These are phyloP conservation scores for Rhynchotus rufescens DNA, from an alignment of 2,797 vertebrate genomes.

Conservation along the genomic window DNA sequence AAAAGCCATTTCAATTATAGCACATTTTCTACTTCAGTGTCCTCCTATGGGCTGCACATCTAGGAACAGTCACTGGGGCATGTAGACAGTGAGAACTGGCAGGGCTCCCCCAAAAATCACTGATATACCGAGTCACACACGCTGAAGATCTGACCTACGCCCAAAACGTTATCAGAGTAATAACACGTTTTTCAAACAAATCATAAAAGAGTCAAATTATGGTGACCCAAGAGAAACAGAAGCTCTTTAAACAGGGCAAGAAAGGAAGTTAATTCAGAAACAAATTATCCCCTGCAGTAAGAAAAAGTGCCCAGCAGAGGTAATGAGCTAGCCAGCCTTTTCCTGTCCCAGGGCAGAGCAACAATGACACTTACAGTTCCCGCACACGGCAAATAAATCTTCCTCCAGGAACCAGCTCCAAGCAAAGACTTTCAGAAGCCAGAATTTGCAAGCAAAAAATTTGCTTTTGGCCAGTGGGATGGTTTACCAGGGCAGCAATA, in stretches of 20 bases:
- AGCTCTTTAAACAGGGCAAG: conserved; percentile 15
- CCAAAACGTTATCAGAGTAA: conserved; percentile 53
- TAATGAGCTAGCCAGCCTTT: conserved; percentile 58
- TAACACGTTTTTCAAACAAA: conserved; percentile 30
- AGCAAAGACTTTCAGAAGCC: conserved; percentile 13
- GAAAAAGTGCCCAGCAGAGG: conserved; percentile 56
- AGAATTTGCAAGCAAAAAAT: not conserved
- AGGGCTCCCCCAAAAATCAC: not conserved
- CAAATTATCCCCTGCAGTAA: conserved; percentile 58
- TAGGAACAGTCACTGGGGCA: not conserved
- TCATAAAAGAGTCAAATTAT: conserved; percentile 16
- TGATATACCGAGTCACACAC: not conserved
- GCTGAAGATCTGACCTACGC: not conserved
- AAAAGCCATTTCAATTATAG: not conserved
- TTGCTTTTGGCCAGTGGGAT: not conserved
- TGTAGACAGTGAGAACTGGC: not conserved
- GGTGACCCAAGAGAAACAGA: conserved; percentile 52
- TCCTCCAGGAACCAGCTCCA: not conserved
- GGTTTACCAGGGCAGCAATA: not conserved
- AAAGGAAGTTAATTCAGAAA: conserved; percentile 56
- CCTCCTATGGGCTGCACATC: not conserved
- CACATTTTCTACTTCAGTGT: not conserved
- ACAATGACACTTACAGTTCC: conserved; percentile 57
- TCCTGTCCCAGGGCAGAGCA: conserved; percentile 33
- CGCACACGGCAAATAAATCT: conserved; percentile 45